Percentiles rank a stretch among this genome's conserved stretches.
phyloP scores from a whole-genome alignment of 2,888 invertebrate species.

The Mesorhabditis sp. region DNA sequence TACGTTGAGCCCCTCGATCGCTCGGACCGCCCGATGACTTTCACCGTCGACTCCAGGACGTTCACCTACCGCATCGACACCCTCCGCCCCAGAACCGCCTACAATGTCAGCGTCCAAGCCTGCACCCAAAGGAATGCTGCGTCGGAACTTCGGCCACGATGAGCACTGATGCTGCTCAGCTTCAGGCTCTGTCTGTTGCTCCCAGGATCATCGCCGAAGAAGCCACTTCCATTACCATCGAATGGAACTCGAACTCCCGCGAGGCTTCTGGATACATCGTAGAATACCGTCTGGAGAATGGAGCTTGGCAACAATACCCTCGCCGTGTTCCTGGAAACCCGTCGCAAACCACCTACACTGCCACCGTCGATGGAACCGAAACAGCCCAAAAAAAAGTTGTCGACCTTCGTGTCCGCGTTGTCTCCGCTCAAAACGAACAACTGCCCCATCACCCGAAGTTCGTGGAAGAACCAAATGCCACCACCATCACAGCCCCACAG shows the following conservation, averaged over 20 bases:
- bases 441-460: conserved; percentile 56
- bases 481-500: conserved; percentile 55
- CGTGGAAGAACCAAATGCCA: conserved; percentile 56
- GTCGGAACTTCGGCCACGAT: conserved; percentile 48
- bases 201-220: conserved; percentile 54
- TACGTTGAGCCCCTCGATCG: conserved; percentile 48
- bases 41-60: conserved; percentile 54
- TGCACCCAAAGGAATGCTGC: conserved; percentile 36
- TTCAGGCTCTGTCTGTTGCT: conserved; percentile 37
- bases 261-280: conserved; percentile 52
- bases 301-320: conserved; percentile 51
- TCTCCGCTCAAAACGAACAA: conserved; percentile 48
- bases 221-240: conserved; percentile 53
- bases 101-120: conserved; percentile 56
- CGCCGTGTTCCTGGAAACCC: conserved; percentile 47
- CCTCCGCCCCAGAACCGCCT: conserved; percentile 53
- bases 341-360: conserved; percentile 45
- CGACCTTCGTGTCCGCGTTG: conserved; percentile 50
- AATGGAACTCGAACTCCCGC: conserved; percentile 50
- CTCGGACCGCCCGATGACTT: conserved; percentile 44
- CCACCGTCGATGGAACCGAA: conserved; percentile 52
- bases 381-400: conserved; percentile 50
- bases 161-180: conserved; percentile 49
- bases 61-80: conserved; percentile 54
- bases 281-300: conserved; percentile 50